Conservation (phyloP, 2,888 invertebrate genomes). For the Pristionchus fissidentatus region DNA sequence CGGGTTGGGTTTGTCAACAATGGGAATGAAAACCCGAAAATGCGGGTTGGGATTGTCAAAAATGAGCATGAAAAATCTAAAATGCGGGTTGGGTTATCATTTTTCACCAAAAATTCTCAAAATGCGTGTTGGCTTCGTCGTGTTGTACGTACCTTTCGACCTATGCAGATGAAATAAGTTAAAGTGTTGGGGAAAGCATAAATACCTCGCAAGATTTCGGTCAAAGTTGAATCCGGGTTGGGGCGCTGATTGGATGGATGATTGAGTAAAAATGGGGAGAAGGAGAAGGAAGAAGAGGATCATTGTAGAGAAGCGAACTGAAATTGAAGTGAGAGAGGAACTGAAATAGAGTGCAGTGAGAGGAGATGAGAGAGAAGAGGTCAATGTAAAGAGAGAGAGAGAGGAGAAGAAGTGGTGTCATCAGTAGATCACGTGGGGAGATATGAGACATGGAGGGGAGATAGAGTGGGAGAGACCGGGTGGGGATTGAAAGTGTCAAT, state of each 20-base stretch:
- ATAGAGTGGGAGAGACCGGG: constrained; percentile 84
- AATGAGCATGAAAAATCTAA: not conserved
- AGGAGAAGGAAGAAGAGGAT: not conserved
- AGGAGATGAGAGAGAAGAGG: not conserved
- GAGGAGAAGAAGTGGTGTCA: not conserved
- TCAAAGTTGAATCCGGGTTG: constrained; percentile 40
- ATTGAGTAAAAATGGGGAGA: not conserved
- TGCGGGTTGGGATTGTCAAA: no score
- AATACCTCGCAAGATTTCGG: constrained; percentile 4
- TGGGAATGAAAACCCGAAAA: no score
- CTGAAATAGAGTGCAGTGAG: not conserved
- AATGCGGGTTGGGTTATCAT: not conserved
- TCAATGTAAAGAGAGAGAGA: not conserved
- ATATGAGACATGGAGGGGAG: constrained; percentile 17
- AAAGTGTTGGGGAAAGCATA: not conserved
- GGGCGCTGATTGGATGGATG: not conserved
- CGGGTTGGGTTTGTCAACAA: no score
- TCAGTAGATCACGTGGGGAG: constrained; percentile 31
- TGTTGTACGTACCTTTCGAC: no score
- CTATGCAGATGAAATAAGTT: no score
- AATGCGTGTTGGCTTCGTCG: no score
- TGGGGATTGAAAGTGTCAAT: constrained; percentile 85
- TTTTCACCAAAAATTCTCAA: no score
- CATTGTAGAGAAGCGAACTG: not conserved
- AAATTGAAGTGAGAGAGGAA: not conserved